These are phyloP conservation scores for Irena cyanogastra DNA, from an alignment of 2,113 vertebrate genomes.

Conservation along the genomic window DNA sequence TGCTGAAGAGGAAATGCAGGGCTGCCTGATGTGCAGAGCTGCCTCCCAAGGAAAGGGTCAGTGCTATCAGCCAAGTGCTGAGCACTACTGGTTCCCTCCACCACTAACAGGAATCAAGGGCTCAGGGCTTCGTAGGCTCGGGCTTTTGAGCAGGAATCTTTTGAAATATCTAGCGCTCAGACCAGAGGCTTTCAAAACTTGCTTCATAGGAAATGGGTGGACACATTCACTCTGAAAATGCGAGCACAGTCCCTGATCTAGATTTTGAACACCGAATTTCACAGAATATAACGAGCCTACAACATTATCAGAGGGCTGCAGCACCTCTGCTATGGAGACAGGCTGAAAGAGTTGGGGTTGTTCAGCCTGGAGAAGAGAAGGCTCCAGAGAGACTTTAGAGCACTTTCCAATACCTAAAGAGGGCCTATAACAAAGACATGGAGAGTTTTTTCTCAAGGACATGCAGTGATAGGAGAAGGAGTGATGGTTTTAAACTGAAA, in stretches of 20 bases:
- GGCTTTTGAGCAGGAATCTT: not conserved
- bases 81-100: fast-evolving
- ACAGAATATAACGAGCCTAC: not conserved
- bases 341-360: not conserved
- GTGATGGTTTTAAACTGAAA: not conserved
- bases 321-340: not conserved
- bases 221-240: not conserved
- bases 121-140: not conserved
- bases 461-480: not conserved
- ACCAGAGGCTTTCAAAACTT: not conserved
- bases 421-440: not conserved
- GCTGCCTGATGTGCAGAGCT: not conserved
- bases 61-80: not conserved
- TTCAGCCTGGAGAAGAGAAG: not conserved
- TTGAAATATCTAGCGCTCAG: not conserved
- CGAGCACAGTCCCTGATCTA: not conserved
- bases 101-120: not conserved
- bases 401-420: not conserved
- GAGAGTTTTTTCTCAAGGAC: not conserved
- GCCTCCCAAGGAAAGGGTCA: not conserved
- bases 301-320: not conserved
- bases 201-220: not conserved
- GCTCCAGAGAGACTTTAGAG: not conserved
- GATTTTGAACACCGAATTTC: not conserved
- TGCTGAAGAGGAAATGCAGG: not conserved